Percentiles rank a stretch among this genome's conserved stretches.
phyloP scores from a whole-genome alignment of 2,888 invertebrate species.

The Pogonocherus hispidulus region DNA sequence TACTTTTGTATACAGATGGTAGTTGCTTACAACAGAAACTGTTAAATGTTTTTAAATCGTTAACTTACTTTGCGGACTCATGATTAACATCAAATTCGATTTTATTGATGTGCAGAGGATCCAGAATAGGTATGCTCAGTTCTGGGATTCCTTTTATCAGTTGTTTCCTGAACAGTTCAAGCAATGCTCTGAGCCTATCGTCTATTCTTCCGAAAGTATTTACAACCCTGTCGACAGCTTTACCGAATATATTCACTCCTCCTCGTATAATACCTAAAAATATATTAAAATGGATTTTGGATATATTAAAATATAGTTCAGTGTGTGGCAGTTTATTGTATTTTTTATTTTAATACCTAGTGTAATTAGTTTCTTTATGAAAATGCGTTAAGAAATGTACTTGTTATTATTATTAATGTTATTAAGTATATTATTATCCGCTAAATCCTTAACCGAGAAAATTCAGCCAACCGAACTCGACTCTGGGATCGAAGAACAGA shows the following conservation, averaged over 20 bases:
- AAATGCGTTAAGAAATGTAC: too few relatives aligned
- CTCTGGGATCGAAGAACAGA: too few relatives aligned
- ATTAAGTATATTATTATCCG: too few relatives aligned
- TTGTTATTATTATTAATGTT: too few relatives aligned
- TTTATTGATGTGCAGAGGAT: conserved; percentile 66
- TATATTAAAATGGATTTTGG: neutral
- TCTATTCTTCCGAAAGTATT: conserved; percentile 63
- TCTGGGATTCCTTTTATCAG: conserved; percentile 66
- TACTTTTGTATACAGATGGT: too few relatives aligned
- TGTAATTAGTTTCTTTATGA: too few relatives aligned
- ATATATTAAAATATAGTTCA: too few relatives aligned
- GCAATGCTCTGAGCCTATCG: conserved; percentile 62
- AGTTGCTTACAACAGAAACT: too few relatives aligned
- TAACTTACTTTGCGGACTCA: conserved; percentile 62
- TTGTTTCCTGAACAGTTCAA: conserved; percentile 64
- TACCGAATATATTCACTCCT: conserved; percentile 61
- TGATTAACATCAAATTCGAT: conserved; percentile 66
- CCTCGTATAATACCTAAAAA: conserved; percentile 63
- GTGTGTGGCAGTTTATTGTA: too few relatives aligned
- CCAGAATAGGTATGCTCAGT: conserved; percentile 66
- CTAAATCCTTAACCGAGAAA: too few relatives aligned
- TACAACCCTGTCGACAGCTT: conserved; percentile 63
- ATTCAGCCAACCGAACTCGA: too few relatives aligned
- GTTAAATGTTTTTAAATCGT: neutral
- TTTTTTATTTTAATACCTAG: too few relatives aligned